These are phyloP conservation scores for Eupithecia abbreviata DNA, from an alignment of 2,888 invertebrate genomes.

Conservation along the genomic window DNA sequence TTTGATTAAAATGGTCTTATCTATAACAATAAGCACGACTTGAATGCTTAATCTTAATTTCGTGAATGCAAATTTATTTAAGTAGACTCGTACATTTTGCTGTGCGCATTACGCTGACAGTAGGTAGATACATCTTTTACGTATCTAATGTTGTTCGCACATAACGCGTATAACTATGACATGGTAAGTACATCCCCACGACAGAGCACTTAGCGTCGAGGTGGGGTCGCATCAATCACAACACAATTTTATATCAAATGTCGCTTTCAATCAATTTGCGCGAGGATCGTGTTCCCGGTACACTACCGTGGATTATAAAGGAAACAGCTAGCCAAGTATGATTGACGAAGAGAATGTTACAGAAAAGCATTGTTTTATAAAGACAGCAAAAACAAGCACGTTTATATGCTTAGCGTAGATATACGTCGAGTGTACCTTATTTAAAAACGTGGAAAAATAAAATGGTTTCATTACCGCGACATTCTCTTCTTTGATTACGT, in stretches of 20 bases:
- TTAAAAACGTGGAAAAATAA: neutral
- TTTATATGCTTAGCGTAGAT: neutral
- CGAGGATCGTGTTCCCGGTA: constrained; percentile 77
- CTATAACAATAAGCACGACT: constrained; percentile 24
- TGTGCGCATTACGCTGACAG: constrained; percentile 6
- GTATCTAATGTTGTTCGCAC: constrained; percentile 54
- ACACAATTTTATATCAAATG: constrained; percentile 84
- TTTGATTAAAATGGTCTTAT: constrained; percentile 30
- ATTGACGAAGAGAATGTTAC: constrained; percentile 1
- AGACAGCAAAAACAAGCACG: neutral
- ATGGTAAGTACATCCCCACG: constrained; percentile 66
- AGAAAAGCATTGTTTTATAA: constrained; percentile 4
- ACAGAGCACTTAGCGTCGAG: constrained; percentile 81
- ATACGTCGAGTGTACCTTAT: neutral
- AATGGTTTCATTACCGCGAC: neutral
- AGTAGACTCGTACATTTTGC: neutral
- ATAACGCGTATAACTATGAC: constrained; percentile 44
- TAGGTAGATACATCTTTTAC: constrained; percentile 19
- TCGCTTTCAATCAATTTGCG: constrained; percentile 84
- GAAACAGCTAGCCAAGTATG: constrained; percentile 19
- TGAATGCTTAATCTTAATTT: constrained; percentile 8
- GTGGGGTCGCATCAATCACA: constrained; percentile 82
- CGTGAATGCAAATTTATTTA: neutral
- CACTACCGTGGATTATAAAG: constrained; percentile 48
- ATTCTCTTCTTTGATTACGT: neutral